Base-by-base conservation (phyloP, 2,113 vertebrate species). In the Pterocles burchelli region DNA sequence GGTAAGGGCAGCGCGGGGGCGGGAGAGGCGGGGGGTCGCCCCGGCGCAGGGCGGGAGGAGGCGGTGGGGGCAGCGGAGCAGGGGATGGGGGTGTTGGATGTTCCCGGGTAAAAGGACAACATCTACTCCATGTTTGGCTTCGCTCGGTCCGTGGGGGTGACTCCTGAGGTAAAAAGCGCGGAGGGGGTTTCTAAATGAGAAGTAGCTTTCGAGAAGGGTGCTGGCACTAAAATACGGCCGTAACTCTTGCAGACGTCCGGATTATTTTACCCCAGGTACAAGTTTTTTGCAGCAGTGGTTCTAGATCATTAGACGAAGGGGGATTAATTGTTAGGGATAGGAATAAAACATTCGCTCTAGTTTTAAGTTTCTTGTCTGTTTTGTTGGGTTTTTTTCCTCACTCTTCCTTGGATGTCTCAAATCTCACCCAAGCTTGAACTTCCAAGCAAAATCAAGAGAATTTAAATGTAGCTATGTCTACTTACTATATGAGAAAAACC, bases 1-100 rank as follows among this genome's bases (percentile, higher is more conserved):
- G 97, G 98, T 98, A 97, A 98, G 97, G 83, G 72, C 67, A 45
- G 77, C 59, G 18, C 26, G 58, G 49, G 12, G 1, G 45, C 12
- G 54, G 49, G 43, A 8, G 8, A 8, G 45, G 62, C 38, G 6
- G n/a, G 54, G 15, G 25, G 7, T 36, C 13, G 31, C 11, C 55
- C 17, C 17, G 3, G 29, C 12, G 22, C 57, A 29, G 41, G 13
- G 33, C 24, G 54, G 54, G 36, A 6, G 62, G n/a, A 28, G 19
- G 75, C 54, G 14, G 76, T n/a, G n/a, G 17, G 55, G 46, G 74
- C 34, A 36, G 67, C 15, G 28, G 26, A 28, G 48, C 21, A 24
- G 49, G 49, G 49, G 51, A 14, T 14, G 51, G 51, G 26, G 14
- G 26, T 52, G 52, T 26, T 21, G 17, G 20, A 7, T 54, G 9